Evolutionary conservation across 2,113 vertebrate species (phyloP), one percentile per base, ranked within the genome.

Genomic region (Microtus montanus): DNA sequence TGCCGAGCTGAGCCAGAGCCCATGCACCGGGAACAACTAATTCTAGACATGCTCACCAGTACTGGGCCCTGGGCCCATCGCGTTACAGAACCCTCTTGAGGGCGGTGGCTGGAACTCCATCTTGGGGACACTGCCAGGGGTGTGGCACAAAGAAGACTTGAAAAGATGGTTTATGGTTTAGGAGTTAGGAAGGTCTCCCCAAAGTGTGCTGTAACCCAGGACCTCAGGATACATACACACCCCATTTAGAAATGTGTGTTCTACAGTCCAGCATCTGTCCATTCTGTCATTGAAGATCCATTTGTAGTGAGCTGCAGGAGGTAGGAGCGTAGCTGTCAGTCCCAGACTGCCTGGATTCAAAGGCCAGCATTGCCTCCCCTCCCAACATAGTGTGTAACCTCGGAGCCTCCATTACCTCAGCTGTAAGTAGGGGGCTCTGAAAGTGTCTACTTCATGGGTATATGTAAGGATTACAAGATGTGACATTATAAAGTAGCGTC

Each of bases 191-290:
- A 66, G 86, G 5, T 26, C 47, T n/a, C 58, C 35, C 58, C 0
- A 4, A 14, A 7, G 28, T 75, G 82, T 20, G n/a, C 38, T 17
- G 44, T 79, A 44, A 68, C 30, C 19, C 54, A 38, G 54, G 14
- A 11, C 70, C 24, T 71, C 44, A 1, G 2, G 30, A 13, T 30
- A 28, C 52, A 26, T n/a, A 58, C 20, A 30, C 38, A 47, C 35
- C 44, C 7, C 5, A 7, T 33, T 61, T 58, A 63, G 77, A 68
- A 79, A 85, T 11, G 15, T 11, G 1, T 4, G 1, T 20, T 35
- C 71, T 22, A 1, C 38, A 5, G 7, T 17, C 38, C 8, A 5
- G 15, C 28, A 3, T 9, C 13, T 3, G 0, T 14, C 30, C 74
- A 19, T 49, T 85, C 78, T 19, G 64, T 64, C 68, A 77, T 54